A percentile compares a stretch with the other conserved stretches of the same genome.
Evolutionary conservation across 2,113 vertebrate genomes (phyloP).

Genomic region (Bucco capensis): DNA sequence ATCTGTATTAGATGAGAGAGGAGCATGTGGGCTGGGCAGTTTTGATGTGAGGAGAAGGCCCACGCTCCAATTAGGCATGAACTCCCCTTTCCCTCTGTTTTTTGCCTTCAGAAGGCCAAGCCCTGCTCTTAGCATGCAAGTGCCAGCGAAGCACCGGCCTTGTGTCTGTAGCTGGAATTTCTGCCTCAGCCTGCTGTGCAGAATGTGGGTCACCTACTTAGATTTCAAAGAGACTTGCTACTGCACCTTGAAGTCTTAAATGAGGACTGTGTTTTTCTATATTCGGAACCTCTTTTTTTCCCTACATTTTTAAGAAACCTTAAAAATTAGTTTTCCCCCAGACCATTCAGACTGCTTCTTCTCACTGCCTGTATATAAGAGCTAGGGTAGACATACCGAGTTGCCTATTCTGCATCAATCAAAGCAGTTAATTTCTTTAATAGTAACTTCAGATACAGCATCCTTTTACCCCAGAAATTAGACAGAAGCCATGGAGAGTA

Average conservation of each 20-base stretch:
- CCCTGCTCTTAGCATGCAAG: background rate
- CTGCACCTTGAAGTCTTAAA: constrained; percentile 17
- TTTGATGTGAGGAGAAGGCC: background rate
- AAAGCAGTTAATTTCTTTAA: background rate
- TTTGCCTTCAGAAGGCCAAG: background rate
- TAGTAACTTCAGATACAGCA: background rate
- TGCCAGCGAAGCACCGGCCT: background rate
- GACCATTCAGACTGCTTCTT: background rate
- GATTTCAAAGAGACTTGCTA: constrained; percentile 8
- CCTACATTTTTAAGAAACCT: background rate
- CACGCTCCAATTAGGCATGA: background rate
- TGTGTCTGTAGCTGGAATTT: background rate
- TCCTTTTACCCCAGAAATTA: background rate
- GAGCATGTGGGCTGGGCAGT: background rate
- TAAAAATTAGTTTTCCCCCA: background rate
- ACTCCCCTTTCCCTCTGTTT: background rate
- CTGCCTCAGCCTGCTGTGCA: constrained; percentile 6
- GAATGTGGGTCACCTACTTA: constrained; percentile 61
- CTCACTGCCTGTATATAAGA: background rate
- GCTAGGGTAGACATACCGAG: background rate
- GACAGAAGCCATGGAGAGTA: background rate
- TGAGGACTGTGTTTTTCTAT: background rate
- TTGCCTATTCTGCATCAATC: background rate
- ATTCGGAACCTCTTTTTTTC: background rate
- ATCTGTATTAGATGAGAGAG: background rate